Evolutionary conservation across 2,888 invertebrate species (phyloP).

Genomic region (Trisateles emortualis): DNA sequence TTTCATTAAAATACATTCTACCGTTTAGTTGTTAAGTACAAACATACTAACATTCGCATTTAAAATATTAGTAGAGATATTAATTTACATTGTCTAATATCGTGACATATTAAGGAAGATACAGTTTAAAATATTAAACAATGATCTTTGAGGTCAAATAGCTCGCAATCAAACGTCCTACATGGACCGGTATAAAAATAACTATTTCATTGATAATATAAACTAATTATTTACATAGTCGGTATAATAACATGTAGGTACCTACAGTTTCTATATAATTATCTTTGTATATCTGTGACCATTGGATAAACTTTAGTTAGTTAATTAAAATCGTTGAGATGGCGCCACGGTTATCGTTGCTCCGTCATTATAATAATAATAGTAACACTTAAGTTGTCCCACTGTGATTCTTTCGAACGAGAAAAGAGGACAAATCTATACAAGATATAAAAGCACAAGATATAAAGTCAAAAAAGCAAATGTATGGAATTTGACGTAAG

Average conservation of each 20-base stretch:
- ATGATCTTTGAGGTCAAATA: conserved; percentile 38
- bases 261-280: conserved; percentile 24
- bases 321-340: conserved; percentile 11
- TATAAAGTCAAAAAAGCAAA: too few relatives aligned
- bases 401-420: too few relatives aligned
- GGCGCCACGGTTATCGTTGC: conserved; percentile 42
- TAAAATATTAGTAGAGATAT: too few relatives aligned
- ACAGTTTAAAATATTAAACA: conserved; percentile 36
- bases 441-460: too few relatives aligned
- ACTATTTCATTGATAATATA: conserved; percentile 26
- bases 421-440: too few relatives aligned
- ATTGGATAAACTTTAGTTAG: conserved; percentile 27
- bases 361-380: too few relatives aligned
- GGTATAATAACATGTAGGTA: conserved; percentile 18
- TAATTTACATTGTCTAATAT: too few relatives aligned
- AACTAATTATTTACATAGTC: conserved; percentile 37
- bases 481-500: too few relatives aligned
- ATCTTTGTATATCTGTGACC: conserved; percentile 11
- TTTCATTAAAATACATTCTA: too few relatives aligned
- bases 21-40: too few relatives aligned
- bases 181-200: conserved; percentile 21
- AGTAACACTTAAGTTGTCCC: too few relatives aligned
- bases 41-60: too few relatives aligned
- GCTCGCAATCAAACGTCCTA: conserved; percentile 22
- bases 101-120: conserved; percentile 6